Evolutionary conservation across 1,140 invertebrate species (phyloP), one percentile per base, ranked within the genome.

Genomic region (Cylas formicarius): DNA sequence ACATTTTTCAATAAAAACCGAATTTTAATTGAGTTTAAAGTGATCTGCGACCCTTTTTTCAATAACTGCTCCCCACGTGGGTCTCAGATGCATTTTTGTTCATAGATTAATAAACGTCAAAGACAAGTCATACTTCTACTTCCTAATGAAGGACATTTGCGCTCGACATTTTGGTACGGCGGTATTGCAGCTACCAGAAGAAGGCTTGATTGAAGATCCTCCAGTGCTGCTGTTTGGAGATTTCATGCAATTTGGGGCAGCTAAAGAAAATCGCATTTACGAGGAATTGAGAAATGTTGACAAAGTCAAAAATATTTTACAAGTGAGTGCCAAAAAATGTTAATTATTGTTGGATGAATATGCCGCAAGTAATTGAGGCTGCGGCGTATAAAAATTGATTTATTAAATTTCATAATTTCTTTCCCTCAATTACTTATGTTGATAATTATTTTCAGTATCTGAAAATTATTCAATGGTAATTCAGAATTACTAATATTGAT

Each of bases 151-250:
- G 27, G 72, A 71, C 23, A 73, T 82, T 0, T 85, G 79, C 53
- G 22, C 55, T 2, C 66, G 70, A 27, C 69, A 72, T 33, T 84
- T 86, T 50, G 68, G 73, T 14, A 71, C 74, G 1, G 72, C 78
- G 17, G 78, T 86, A 3, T 45, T 85, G 3, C 66, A 73, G 3
- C 70, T 87, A 37, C 78, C 80, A 0, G 74, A 80, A 0, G 77
- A 77, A 13, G 64, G 78, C 18, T 63, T 82, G 2, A 77, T 86
- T 26, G 69, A 74, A 36, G 73, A 79, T 43, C 73, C 84, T 9
- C 78, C 84, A 3, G 56, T 78, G 44, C 65, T 90, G 18, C 67
- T 91, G 2, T 95, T 87, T 66, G 90, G 90, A 7, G 90, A 93
- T 66, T 94, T 90, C 55, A 80, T 93, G 70, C 72, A 81, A 20